Conservation (phyloP, 2,888 invertebrate genomes). For the Nebria salina region DNA sequence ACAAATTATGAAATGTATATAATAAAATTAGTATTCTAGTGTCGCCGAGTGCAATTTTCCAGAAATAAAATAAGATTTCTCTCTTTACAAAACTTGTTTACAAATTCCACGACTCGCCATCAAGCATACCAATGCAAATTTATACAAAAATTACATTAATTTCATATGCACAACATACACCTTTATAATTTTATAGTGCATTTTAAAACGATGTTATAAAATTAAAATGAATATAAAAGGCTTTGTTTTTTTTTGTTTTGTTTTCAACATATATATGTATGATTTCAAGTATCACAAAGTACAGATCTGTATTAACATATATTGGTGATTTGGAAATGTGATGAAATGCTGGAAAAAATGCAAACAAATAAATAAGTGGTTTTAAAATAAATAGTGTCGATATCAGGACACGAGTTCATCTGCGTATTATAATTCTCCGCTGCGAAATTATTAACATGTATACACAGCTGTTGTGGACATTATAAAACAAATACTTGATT, state of each 20-base stretch:
- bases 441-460: background rate
- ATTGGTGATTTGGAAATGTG: too few relatives aligned
- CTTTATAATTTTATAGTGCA: background rate
- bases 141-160: conserved; percentile 39
- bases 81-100: conserved; percentile 37
- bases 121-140: conserved; percentile 37
- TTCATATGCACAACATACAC: conserved; percentile 20
- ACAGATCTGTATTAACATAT: too few relatives aligned
- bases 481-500: conserved; percentile 31
- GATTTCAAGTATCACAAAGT: too few relatives aligned
- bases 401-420: background rate
- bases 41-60: background rate
- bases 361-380: too few relatives aligned
- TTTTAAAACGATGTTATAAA: background rate
- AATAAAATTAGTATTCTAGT: background rate
- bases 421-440: conserved; percentile 15
- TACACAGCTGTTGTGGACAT: conserved; percentile 34
- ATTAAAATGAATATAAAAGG: background rate
- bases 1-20: background rate
- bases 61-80: conserved; percentile 25
- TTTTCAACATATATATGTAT: too few relatives aligned
- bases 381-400: too few relatives aligned
- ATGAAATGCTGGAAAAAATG: too few relatives aligned
- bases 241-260: too few relatives aligned
- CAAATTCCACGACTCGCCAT: conserved; percentile 25